A percentile compares a stretch with the other conserved stretches of the same genome.
Conservation (phyloP, 2,888 invertebrate species). For the Meta bourneti region DNA sequence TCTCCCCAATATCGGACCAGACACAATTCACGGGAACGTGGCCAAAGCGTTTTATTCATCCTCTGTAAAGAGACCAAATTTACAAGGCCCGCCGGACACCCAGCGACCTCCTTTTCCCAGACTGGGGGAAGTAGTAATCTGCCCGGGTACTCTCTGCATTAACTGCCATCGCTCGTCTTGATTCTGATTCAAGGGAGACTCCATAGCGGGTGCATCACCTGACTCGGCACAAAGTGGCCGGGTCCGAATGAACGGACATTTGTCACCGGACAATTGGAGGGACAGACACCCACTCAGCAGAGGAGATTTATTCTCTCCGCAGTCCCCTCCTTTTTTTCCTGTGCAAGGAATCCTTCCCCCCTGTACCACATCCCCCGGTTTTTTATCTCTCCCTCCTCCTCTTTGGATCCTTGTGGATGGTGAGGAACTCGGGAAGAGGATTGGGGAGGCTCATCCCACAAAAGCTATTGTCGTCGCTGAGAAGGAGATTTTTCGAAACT, state of each 20-base stretch:
- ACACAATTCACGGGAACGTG: not conserved
- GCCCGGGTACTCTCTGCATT: slow-evolving; percentile 11
- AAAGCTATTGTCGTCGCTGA: slow-evolving; percentile 35
- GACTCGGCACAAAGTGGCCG: slow-evolving; percentile 72
- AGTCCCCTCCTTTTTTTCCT: slow-evolving; percentile 5
- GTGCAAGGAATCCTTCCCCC: not conserved
- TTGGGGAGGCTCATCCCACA: slow-evolving; percentile 43
- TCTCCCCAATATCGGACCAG: not conserved
- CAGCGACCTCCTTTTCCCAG: not conserved
- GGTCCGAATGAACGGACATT: slow-evolving; percentile 72
- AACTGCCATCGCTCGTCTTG: not conserved
- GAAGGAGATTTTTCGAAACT: slow-evolving; percentile 28
- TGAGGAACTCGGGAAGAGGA: slow-evolving; percentile 8
- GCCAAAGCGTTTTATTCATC: not conserved
- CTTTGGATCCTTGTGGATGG: not conserved
- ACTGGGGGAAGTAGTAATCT: slow-evolving; percentile 6
- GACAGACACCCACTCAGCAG: slow-evolving; percentile 68
- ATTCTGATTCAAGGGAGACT: slow-evolving; percentile 35
- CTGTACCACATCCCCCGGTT: no score
- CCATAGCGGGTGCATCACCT: slow-evolving; percentile 55
- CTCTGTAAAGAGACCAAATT: not conserved
- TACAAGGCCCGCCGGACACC: slow-evolving; percentile 11
- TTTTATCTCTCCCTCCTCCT: not conserved
- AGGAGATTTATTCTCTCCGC: slow-evolving; percentile 49
- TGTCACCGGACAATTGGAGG: slow-evolving; percentile 74